Evolutionary conservation across 2,113 vertebrate species (phyloP), one percentile per base, ranked within the genome.

Genomic region (Acanthochromis polyacanthus): DNA sequence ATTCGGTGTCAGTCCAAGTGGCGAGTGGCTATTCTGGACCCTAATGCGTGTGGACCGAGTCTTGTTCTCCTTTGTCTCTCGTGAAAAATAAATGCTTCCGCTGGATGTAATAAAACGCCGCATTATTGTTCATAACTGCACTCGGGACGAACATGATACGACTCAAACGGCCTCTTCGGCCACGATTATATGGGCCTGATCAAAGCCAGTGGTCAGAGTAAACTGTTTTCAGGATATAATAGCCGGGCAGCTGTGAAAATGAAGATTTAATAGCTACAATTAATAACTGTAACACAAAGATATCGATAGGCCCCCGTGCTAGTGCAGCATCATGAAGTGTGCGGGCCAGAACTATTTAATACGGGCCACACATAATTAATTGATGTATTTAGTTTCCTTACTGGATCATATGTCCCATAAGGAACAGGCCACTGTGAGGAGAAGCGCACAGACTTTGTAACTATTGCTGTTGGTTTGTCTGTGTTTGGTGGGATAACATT

Each of bases 21-120:
- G 61, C 48, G 48, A 66, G 59, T 56, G 55, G 38, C 81, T 83
- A 67, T 72, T 76, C 76, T 85, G 77, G 64, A 82, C 71, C 55
- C 71, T 55, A 52, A 56, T 57, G 73, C 71, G 61, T 63, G 80
- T 73, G 83, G 68, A 87, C 78, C 60, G 25, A 67, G 55, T 45
- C 64, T 64, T 68, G 61, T 66, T 75, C 68, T 81, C 76, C 81
- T 92, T 91, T 91, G 91, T 94, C 91, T 94, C 90, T 91, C 30
- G 89, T 94, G 93, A 89, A 94, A 94, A 94, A 94, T 93, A 94
- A 94, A 93, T 78, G 72, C 88, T 93, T 94, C 92, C 90, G 89
- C 89, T 94, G 87, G 84, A 91, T 92, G 92, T 93, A 94, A 94
- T 95, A 94, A 93, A 94, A 94, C 84, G 71, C 89, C 83, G 87